Percentiles rank a stretch among this genome's conserved stretches.
phyloP scores from a whole-genome alignment of 2,113 vertebrate genomes.

The Haliaeetus leucogaster region DNA sequence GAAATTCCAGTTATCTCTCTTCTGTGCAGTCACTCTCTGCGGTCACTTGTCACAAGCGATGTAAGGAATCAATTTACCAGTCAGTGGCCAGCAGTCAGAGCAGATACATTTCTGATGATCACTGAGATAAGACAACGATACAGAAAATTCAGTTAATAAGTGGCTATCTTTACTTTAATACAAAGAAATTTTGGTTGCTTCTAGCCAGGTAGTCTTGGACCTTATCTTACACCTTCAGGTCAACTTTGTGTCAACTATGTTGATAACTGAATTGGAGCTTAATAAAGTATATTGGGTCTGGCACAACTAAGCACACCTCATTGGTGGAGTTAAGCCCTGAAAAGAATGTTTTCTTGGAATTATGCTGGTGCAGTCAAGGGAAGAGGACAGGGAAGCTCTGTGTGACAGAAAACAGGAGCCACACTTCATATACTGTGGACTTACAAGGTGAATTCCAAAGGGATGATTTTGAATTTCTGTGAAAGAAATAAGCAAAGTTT shows the following conservation, averaged over 20 bases:
- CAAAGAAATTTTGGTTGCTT: conserved; percentile 14
- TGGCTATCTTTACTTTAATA: background rate
- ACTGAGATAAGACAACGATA: background rate
- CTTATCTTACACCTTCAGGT: background rate
- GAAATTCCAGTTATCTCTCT: background rate
- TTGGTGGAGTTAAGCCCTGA: background rate
- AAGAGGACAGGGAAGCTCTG: background rate
- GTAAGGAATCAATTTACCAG: conserved; percentile 21
- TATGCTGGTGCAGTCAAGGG: background rate
- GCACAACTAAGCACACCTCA: background rate
- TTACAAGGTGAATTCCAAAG: background rate
- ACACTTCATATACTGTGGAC: background rate
- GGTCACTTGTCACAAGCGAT: background rate
- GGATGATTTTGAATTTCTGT: background rate
- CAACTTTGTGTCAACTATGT: background rate
- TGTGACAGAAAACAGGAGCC: background rate
- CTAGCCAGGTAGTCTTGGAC: background rate
- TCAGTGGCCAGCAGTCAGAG: background rate
- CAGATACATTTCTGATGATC: conserved; percentile 14
- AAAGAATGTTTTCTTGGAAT: background rate
- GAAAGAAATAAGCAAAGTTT: background rate
- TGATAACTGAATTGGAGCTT: background rate
- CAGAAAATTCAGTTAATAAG: conserved; percentile 25
- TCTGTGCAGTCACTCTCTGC: background rate
- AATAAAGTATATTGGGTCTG: background rate